A percentile compares a stretch with the other conserved stretches of the same genome.
phyloP scores from a whole-genome alignment of 53 echinoderm and acorn worm genomes.

The Pentamera pediparva region DNA sequence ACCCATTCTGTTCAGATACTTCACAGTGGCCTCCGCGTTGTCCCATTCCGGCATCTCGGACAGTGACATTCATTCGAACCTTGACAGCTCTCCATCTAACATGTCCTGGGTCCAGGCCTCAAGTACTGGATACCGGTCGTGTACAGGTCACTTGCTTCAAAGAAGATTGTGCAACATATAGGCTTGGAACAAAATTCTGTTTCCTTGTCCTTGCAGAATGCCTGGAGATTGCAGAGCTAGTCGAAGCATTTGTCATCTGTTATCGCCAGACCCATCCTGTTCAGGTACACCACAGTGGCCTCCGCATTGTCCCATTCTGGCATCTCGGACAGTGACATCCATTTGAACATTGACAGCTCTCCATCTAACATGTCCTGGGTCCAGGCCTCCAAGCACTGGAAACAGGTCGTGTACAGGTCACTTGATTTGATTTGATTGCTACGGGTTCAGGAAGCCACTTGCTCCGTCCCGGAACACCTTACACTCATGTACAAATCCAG shows the following conservation, averaged over 20 bases:
- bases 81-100: neutral
- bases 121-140: neutral
- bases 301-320: neutral
- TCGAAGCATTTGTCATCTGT: neutral
- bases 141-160: too few relatives aligned
- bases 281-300: neutral
- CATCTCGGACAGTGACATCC: too few relatives aligned
- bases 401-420: neutral
- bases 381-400: neutral
- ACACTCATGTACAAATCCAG: neutral
- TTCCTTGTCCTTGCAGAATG: neutral
- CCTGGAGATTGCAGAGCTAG: neutral
- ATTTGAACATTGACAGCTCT: too few relatives aligned
- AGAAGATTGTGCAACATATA: too few relatives aligned
- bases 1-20: neutral
- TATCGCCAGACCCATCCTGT: neutral
- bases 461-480: neutral
- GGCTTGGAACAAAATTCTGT: too few relatives aligned
- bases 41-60: neutral
- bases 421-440: too few relatives aligned
- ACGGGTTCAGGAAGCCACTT: too few relatives aligned
- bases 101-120: constrained; percentile 3
- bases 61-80: neutral
- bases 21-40: neutral
- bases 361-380: neutral